Evolutionary conservation across 1,140 invertebrate genomes (phyloP).

Genomic region (Lysiphlebus fabarum): DNA sequence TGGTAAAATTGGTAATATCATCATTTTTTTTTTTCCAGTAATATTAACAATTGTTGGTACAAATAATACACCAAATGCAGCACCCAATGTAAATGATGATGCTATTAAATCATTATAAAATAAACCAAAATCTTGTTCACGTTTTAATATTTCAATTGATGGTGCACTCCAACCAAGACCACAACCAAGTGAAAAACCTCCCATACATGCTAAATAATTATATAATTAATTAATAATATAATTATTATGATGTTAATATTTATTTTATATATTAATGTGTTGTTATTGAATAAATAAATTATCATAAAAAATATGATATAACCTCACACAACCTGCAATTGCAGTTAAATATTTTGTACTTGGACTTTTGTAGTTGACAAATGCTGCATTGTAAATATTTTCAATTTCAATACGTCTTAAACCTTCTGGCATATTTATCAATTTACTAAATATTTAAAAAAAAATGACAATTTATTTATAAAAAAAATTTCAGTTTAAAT

Average conservation of each 20-base stretch:
- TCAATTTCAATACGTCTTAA: no score
- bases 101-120: slow-evolving; percentile 51
- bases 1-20: slow-evolving; percentile 47
- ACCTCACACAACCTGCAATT: slow-evolving; percentile 1
- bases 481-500: no score
- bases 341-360: neutral
- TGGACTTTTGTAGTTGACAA: neutral
- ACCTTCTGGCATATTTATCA: no score
- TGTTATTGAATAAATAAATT: no score
- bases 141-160: slow-evolving; percentile 43
- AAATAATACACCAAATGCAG: slow-evolving; percentile 49
- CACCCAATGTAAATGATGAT: slow-evolving; percentile 53
- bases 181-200: slow-evolving; percentile 41
- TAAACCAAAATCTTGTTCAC: slow-evolving; percentile 28
- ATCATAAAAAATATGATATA: neutral
- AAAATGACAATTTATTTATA: no score
- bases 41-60: slow-evolving; percentile 55
- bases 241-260: no score
- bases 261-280: no score
- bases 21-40: slow-evolving; percentile 55
- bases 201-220: slow-evolving; percentile 32
- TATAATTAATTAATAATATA: no score
- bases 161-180: slow-evolving; percentile 54
- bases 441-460: no score
- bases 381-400: no score